Evolutionary conservation across 2,888 invertebrate species (phyloP).

Genomic region (Dioctria linearis): DNA sequence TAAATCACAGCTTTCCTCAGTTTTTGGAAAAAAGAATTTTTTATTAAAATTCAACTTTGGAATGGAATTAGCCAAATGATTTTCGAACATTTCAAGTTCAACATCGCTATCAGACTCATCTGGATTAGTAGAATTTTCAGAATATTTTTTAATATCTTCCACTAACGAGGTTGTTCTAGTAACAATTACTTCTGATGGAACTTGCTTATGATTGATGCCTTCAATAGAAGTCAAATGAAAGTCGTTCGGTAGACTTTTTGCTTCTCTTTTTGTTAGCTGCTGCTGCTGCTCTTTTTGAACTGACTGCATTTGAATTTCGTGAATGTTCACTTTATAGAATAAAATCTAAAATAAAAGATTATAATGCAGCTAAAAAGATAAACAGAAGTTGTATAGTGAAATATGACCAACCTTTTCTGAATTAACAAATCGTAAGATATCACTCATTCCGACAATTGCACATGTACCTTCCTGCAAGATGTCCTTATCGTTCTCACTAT

Average conservation of each 20-base stretch:
- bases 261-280: constrained; percentile 62
- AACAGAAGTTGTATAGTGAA: neutral
- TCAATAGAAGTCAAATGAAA: constrained; percentile 64
- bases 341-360: constrained; percentile 62
- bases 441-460: constrained; percentile 65
- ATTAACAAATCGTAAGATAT: constrained; percentile 66
- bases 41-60: constrained; percentile 40
- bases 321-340: constrained; percentile 65
- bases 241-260: constrained; percentile 62
- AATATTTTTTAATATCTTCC: neutral
- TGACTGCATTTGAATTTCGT: constrained; percentile 63
- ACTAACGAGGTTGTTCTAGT: constrained; percentile 61
- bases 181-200: constrained; percentile 66
- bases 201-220: constrained; percentile 66
- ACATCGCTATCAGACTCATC: constrained; percentile 63
- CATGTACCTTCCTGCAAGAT: constrained; percentile 69
- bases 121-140: constrained; percentile 37
- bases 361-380: too few species aligned
- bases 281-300: neutral
- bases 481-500: constrained; percentile 69
- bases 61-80: constrained; percentile 59
- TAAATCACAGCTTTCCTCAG: neutral
- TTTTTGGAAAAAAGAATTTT: constrained; percentile 27
- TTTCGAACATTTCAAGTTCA: constrained; percentile 61
- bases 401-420: constrained; percentile 63